Evolutionary conservation across 37 sponge, comb jelly and placozoan species (phyloP), one percentile per base, ranked within the genome.

Genomic region (Chondrilla cf. caribensis): DNA sequence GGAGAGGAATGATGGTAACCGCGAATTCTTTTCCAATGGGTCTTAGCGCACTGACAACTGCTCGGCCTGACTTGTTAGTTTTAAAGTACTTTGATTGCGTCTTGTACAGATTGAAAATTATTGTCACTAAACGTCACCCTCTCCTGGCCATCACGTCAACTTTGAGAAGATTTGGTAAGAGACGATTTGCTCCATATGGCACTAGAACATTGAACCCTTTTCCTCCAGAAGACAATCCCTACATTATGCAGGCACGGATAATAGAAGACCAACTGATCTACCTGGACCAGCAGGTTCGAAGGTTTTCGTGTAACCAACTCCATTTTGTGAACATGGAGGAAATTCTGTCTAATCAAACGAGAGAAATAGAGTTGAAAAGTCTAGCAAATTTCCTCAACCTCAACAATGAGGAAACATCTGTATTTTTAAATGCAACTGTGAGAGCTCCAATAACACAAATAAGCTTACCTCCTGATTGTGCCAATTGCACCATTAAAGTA

Each of bases 41-140:
- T 33, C 7, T 4, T 31, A 3, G 32, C 32, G 32, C 70, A 35
- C 26, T 6, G 3, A 2, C 36, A 31, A 68, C 70, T 33, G 32
- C 70, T 36, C 26, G 70, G 32, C 70, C 70, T 68, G 70, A 68
- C 32, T 36, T 68, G 26, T 35, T 68, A 35, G 70, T 35, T 36
- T 68, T 68, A 37, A 68, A 68, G 70, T 31, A 68, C 70, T 68
- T 68, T 68, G 70, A 68, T 35, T 68, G 70, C 70, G 32, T 35
- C 2, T 68, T 68, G 70, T 68, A 68, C 70, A 68, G 70, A 37
- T 35, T 68, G 26, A 68, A 68, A 37, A 35, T 68, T 68, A 31
- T 68, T 68, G 70, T 68, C 32, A 11, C 70, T 68, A 31, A 28
- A 31, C 70, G 70, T 3, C 70, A 68, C 32, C 70, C 70, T 36